phyloP scores from a whole-genome alignment of 2,797 vertebrate genomes.

The Characodon lateralis region DNA sequence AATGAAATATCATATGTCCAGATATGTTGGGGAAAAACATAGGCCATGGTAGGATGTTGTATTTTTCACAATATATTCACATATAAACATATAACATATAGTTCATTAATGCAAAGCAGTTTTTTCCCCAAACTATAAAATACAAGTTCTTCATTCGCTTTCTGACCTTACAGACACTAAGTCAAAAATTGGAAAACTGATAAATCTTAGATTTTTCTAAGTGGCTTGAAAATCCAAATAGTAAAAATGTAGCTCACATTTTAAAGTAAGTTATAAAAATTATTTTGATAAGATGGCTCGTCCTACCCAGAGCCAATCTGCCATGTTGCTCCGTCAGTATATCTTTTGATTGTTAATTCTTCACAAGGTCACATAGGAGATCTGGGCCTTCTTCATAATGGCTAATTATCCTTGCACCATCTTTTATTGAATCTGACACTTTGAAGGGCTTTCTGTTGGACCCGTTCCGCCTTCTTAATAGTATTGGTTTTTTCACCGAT shows the following conservation, averaged over 20 bases:
- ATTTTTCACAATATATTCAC: neutral
- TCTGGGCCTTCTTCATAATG: slow-evolving; percentile 47
- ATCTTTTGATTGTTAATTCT: slow-evolving; percentile 49
- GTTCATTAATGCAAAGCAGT: neutral
- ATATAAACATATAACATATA: neutral
- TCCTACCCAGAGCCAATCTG: slow-evolving; percentile 8
- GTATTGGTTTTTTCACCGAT: slow-evolving; percentile 72
- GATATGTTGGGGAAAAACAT: no score
- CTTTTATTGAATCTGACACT: slow-evolving; percentile 75
- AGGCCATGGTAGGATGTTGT: no score
- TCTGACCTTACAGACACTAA: neutral
- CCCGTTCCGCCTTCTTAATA: slow-evolving; percentile 73
- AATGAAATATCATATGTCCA: no score
- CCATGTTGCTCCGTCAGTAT: slow-evolving; percentile 27
- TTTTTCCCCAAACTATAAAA: neutral
- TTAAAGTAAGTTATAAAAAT: neutral
- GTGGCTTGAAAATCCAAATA: neutral
- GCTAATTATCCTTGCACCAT: slow-evolving; percentile 68
- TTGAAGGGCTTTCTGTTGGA: slow-evolving; percentile 72
- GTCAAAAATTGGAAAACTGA: neutral
- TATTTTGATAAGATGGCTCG: neutral
- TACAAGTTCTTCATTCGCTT: neutral
- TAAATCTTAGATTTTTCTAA: neutral
- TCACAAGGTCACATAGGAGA: slow-evolving; percentile 57
- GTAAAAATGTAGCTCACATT: neutral